Percentiles rank a stretch among this genome's conserved stretches.
These are phyloP conservation scores for Dipodomys spectabilis DNA, from an alignment of 2,113 vertebrate genomes.

Conservation along the genomic window DNA sequence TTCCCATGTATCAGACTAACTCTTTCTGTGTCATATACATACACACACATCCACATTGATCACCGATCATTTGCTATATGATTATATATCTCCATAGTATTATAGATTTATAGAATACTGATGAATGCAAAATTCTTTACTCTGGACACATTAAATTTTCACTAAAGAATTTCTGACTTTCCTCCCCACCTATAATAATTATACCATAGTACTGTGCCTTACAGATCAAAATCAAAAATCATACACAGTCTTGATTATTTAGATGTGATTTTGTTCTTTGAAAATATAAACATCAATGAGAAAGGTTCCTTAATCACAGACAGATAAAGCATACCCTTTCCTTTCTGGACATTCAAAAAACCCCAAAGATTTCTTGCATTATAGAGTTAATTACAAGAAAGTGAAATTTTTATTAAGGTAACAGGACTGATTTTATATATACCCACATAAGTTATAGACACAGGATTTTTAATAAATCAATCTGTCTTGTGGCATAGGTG, in stretches of 20 bases:
- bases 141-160: background rate
- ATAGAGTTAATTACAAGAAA: constrained; percentile 13
- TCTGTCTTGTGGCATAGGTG: background rate
- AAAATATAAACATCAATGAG: background rate
- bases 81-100: background rate
- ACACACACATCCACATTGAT: background rate
- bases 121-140: background rate
- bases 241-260: background rate
- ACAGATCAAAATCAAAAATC: background rate
- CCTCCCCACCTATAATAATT: background rate
- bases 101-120: background rate
- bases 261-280: background rate
- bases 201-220: background rate
- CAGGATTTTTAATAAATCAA: constrained; percentile 27
- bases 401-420: constrained; percentile 46
- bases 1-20: background rate
- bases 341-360: background rate
- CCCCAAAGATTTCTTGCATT: background rate
- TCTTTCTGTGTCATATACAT: background rate
- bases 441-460: background rate
- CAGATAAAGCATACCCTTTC: background rate
- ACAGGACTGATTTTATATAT: constrained; percentile 19
- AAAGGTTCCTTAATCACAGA: background rate
- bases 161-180: background rate
- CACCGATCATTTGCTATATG: too few species aligned